Conservation (phyloP, 2,797 vertebrate genomes). For the Paguma larvata region DNA sequence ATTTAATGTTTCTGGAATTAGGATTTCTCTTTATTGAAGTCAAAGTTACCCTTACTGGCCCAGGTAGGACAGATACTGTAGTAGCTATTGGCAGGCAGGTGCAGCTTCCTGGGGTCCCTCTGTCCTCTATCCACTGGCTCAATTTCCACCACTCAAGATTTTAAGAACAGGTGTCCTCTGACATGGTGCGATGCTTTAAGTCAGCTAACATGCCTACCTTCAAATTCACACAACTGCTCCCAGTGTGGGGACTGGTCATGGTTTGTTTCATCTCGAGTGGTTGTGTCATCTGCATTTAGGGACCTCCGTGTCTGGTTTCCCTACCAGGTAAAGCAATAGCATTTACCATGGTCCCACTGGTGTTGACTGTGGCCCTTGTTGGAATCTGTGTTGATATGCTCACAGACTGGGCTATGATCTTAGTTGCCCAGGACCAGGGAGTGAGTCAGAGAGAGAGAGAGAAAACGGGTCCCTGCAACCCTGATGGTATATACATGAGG, state of each 20-base stretch:
- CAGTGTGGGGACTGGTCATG: background rate
- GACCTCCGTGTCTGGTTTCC: background rate
- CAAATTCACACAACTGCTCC: background rate
- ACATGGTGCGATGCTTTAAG: background rate
- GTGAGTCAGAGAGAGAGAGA: background rate
- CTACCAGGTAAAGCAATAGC: background rate
- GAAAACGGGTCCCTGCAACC: background rate
- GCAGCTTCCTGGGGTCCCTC: background rate
- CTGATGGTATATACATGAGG: rapidly evolving
- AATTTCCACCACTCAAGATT: background rate
- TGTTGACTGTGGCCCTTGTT: background rate
- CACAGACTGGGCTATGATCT: background rate
- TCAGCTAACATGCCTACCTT: background rate
- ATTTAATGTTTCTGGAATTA: background rate
- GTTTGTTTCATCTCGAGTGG: background rate
- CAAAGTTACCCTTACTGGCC: background rate
- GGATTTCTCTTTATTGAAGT: conserved; percentile 25
- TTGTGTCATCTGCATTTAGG: background rate
- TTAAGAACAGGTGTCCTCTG: background rate
- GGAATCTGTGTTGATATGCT: background rate
- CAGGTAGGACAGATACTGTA: background rate
- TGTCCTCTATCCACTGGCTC: background rate
- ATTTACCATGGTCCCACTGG: background rate
- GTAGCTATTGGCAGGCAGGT: background rate
- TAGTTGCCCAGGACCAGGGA: background rate